Base-by-base conservation (phyloP, 1,140 invertebrate genomes). In the Battus philenor region DNA sequence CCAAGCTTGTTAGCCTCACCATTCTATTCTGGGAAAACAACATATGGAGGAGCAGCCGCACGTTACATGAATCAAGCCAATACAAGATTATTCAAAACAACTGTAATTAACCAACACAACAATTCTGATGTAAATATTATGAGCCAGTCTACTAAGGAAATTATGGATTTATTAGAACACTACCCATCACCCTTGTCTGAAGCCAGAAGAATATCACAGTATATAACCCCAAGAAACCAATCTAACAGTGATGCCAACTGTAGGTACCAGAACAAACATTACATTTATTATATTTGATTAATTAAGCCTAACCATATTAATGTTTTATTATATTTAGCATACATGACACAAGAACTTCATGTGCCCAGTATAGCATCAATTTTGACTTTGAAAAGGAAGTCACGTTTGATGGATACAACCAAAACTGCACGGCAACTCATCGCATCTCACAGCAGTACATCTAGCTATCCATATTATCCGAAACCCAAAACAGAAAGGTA, bases 21-120 rank as follows among this genome's bases (percentile, higher is more conserved):
- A 18, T 96, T 95, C 74, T 96, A 96, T 70, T 87, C 87, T 53
- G 94, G 93, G n/a, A 89, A 88, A 54, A 95, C 92, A 1, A 90
- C 89, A 29, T 96, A 92, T 80, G 94, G 95, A 15, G 94, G 94
- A 30, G 90, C 92, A 22, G 89, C 93, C 26, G 89, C 90, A 1
- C 89, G 91, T 43, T 87, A 86, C 43, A 82, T 80, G 45, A 86
- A 85, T 53, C 73, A 78, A 32, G 72, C 78, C 47, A 61, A 85
- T 47, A 75, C 87, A 36, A 66, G 60, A 26, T 54, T 62, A 8
- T 61, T 50, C 24, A 70, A 60, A 39, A 49, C 44, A 3, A 48
- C 60, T 20, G 32, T 49, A 16, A 56, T 74, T 12, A 75, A 66
- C 49, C 57, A 78, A 36, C 2, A 6, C 18, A 45, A 54, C 4